Base-by-base conservation (phyloP, 2,113 vertebrate species). In the Acanthisitta chloris region DNA sequence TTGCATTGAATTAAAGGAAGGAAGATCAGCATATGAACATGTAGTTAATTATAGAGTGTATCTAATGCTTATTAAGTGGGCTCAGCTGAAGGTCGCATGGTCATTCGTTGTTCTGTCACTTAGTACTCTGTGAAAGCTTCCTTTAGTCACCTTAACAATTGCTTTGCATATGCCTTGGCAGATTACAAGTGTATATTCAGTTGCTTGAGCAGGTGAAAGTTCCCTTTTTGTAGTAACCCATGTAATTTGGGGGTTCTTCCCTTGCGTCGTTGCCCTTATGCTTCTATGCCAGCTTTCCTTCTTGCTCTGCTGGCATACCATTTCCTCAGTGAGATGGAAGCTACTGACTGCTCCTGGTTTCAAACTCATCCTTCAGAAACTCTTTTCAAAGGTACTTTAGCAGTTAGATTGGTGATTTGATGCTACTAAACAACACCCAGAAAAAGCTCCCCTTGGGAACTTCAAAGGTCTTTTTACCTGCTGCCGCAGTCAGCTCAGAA, bases 201-300 rank as follows among this genome's bases (percentile, higher is more conserved):
- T 84, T 67, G 81, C 17, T 42, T 77, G 20, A 2, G 1, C 11
- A 8, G n/a, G 20, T 61, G 66, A 42, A 57, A 86, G n/a, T 38
- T 54, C 11, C 12, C 42, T 42, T 86, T 66, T 71, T 64, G 11
- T 52, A 71, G 29, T 31, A 81, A 45, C 10, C 24, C 1, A 0
- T 29, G n/a, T 57, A 31, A 61, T 64, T 3, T 88, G 21, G 10
- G 31, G 49, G 15, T 12, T 57, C 33, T 74, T 52, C 24, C 6
- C 17, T 76, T 26, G 46, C 0, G 0, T 6, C 84, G 28, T 40
- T n/a, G 7, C 38, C 23, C 26, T 81, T 1, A 2, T 49, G 42
- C 26, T 61, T 73, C 71, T 77, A 0, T 57, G 15, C 33, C 45
- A 65, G 14, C 73, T 65, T 71, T 90, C 4, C 49, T 69, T 79